These are phyloP conservation scores for Brachypodius melanocephalos DNA, from an alignment of 2,113 vertebrate genomes.

Conservation along the genomic window DNA sequence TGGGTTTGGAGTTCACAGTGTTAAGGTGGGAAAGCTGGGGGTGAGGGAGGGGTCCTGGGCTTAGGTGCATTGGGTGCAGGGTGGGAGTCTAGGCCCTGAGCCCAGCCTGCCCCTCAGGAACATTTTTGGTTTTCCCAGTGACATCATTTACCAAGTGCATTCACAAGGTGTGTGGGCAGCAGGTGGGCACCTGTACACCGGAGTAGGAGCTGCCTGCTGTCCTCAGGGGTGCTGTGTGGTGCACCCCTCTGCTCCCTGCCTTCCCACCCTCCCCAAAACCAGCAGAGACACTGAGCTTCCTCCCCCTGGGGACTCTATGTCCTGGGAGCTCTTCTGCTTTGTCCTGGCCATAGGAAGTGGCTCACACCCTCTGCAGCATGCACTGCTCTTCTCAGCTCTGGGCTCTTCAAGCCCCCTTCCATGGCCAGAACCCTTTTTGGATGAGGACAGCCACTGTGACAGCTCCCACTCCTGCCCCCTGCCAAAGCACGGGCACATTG, in stretches of 20 bases:
- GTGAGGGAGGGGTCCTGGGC: not conserved
- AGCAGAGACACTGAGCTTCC: not conserved
- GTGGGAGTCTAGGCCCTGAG: not conserved
- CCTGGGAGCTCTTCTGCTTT: not conserved
- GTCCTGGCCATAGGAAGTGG: not conserved
- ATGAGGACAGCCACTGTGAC: accelerated
- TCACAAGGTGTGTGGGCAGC: accelerated
- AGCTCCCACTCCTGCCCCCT: accelerated
- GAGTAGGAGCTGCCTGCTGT: not conserved
- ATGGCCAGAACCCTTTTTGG: not conserved
- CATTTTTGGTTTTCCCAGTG: not conserved
- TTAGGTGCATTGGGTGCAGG: not conserved
- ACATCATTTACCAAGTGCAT: not conserved
- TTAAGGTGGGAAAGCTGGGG: not conserved
- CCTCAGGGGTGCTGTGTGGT: accelerated
- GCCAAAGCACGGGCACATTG: accelerated
- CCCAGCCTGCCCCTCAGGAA: not conserved
- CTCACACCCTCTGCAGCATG: not conserved
- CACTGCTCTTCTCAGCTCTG: not conserved
- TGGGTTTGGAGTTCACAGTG: accelerated
- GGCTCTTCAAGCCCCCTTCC: too few species aligned
- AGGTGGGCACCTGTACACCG: accelerated
- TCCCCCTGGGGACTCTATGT: accelerated
- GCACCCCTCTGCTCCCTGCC: not conserved
- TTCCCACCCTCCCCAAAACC: too few species aligned